Evolutionary conservation across 1,140 invertebrate genomes (phyloP).

Genomic region (Diprion similis): DNA sequence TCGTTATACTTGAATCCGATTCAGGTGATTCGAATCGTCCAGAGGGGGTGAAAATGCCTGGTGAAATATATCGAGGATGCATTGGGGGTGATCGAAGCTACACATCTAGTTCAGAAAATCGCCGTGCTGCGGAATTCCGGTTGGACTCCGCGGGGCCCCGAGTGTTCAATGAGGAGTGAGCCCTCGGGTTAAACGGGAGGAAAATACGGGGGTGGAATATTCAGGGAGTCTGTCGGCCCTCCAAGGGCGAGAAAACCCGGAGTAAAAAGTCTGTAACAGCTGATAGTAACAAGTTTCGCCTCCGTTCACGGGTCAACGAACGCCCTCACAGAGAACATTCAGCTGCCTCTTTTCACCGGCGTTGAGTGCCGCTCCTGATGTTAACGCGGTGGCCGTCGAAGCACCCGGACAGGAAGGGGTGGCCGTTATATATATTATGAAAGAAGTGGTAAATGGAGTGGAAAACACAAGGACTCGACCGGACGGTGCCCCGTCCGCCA

Average conservation of each 20-base stretch:
- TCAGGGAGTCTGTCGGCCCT: constrained; percentile 6
- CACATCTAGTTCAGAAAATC: too few species aligned
- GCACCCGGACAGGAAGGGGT: constrained; percentile 17
- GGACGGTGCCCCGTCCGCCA: constrained; percentile 30
- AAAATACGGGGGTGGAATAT: not conserved
- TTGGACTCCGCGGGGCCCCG: too few species aligned
- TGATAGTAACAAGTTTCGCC: constrained; percentile 1
- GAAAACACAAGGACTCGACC: constrained; percentile 33
- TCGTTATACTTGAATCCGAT: too few species aligned
- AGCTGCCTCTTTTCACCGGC: constrained; percentile 11
- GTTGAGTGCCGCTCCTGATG: constrained; percentile 21
- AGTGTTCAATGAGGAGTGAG: too few species aligned
- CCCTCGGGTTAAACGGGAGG: too few species aligned
- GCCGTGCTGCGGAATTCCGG: too few species aligned
- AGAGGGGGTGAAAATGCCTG: too few species aligned
- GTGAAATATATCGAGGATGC: too few species aligned
- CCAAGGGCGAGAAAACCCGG: constrained; percentile 24
- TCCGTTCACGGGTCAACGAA: constrained; percentile 4
- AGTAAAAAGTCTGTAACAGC: constrained; percentile 8
- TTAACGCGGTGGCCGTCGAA: constrained; percentile 8
- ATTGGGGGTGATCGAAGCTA: too few species aligned
- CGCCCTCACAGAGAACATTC: not conserved
- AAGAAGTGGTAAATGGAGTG: constrained; percentile 45
- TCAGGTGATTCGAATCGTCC: too few species aligned
- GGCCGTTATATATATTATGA: constrained; percentile 30